Conservation (phyloP, 2,888 invertebrate genomes). For the Disparrhopalites patrizii region DNA sequence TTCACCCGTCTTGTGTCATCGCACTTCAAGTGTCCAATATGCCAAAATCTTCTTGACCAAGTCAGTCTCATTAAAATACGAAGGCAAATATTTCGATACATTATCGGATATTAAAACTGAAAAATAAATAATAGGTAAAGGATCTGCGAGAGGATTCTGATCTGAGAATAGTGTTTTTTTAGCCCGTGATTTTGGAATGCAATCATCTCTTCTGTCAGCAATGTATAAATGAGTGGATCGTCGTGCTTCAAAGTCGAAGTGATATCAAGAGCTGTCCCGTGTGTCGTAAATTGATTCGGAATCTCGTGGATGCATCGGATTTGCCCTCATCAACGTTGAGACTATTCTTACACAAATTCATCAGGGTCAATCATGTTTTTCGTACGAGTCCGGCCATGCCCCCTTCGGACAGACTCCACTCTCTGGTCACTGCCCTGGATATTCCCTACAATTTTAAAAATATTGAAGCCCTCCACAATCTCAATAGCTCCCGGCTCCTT, state of each 20-base stretch:
- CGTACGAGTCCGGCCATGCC: too few relatives aligned
- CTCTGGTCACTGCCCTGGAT: background rate
- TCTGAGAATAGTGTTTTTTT: conserved; percentile 5
- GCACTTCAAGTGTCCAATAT: conserved; percentile 20
- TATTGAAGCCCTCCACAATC: background rate
- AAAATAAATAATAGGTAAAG: too few relatives aligned
- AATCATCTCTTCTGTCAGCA: conserved; percentile 12
- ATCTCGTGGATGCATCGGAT: background rate
- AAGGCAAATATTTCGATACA: too few relatives aligned
- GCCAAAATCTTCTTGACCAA: conserved; percentile 6
- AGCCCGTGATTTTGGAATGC: conserved; percentile 4
- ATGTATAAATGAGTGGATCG: background rate
- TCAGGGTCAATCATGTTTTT: background rate
- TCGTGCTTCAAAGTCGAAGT: background rate
- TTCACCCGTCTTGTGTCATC: background rate
- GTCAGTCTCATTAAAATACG: too few relatives aligned
- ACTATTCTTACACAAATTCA: background rate
- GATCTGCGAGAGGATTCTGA: too few relatives aligned
- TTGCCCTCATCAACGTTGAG: background rate
- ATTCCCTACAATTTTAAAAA: background rate
- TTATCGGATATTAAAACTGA: too few relatives aligned
- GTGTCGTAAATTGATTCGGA: conserved; percentile 10
- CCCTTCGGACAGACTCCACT: background rate
- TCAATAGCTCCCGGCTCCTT: background rate
- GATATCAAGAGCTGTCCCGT: conserved; percentile 19